A percentile compares a stretch with the other conserved stretches of the same genome.
Evolutionary conservation across 2,888 invertebrate species (phyloP).

Genomic region (Cyclophora albipunctata): DNA sequence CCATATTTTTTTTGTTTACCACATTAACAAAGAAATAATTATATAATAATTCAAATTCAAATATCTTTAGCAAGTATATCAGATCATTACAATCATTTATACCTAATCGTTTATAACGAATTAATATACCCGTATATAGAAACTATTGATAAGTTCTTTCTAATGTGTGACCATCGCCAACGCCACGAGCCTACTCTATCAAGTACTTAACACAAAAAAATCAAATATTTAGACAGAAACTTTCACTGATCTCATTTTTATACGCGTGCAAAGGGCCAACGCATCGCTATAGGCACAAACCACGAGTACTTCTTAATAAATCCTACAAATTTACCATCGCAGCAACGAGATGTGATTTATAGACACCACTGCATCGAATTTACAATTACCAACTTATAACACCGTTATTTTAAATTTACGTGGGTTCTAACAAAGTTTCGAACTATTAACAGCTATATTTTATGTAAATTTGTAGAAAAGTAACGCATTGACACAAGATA

Average conservation of each 20-base stretch:
- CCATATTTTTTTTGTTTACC: too few relatives aligned
- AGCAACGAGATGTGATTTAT: constrained; percentile 63
- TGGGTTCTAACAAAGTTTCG: constrained; percentile 29
- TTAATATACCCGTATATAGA: too few relatives aligned
- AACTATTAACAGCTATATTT: constrained; percentile 20
- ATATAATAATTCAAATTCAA: too few relatives aligned
- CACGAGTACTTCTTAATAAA: constrained; percentile 45
- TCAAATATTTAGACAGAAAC: too few relatives aligned
- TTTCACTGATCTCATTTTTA: background rate
- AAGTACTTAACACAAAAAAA: too few relatives aligned
- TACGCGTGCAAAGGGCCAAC: background rate
- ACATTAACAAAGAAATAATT: too few relatives aligned
- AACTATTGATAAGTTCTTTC: too few relatives aligned
- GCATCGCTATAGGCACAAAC: background rate
- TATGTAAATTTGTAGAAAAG: constrained; percentile 23
- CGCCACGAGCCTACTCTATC: too few relatives aligned
- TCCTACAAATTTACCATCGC: constrained; percentile 49
- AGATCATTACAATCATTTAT: too few relatives aligned
- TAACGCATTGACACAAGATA: constrained; percentile 20
- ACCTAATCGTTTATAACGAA: too few relatives aligned
- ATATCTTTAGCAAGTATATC: too few relatives aligned
- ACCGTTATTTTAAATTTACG: constrained; percentile 42
- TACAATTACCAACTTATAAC: constrained; percentile 50
- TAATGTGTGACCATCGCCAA: too few relatives aligned
- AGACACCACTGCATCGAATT: constrained; percentile 61